Conservation (phyloP, 2,113 vertebrate genomes). For the Dromas ardeola region DNA sequence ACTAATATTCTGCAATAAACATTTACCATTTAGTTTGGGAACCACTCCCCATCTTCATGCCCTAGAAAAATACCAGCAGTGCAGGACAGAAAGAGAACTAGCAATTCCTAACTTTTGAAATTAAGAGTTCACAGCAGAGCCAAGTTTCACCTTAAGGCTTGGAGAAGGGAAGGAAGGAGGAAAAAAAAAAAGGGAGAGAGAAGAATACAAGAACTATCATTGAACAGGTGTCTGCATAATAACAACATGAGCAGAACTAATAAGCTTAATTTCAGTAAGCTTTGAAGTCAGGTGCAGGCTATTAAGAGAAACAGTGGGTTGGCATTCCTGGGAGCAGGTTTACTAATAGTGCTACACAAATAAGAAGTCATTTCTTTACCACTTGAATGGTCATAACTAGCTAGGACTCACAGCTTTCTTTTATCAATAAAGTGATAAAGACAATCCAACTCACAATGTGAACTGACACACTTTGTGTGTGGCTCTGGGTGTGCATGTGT, state of each 20-base stretch:
- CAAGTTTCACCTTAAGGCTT: not conserved
- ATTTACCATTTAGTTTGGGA: not conserved
- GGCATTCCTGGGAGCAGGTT: not conserved
- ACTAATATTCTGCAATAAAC: not conserved
- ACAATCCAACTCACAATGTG: not conserved
- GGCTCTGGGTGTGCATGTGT: not conserved
- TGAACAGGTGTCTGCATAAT: constrained; percentile 15
- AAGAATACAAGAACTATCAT: not conserved
- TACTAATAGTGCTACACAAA: constrained; percentile 17
- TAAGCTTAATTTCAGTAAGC: constrained; percentile 48
- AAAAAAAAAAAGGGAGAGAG: not conserved
- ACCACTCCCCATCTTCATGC: not conserved
- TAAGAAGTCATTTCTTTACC: not conserved
- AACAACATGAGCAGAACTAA: constrained; percentile 20
- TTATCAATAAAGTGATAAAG: not conserved
- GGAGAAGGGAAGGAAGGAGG: not conserved
- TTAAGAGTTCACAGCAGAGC: not conserved
- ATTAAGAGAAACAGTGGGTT: constrained; percentile 37
- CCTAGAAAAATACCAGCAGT: not conserved
- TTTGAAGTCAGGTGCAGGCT: constrained; percentile 40
- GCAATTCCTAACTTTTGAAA: not conserved
- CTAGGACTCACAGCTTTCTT: not conserved
- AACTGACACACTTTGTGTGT: not conserved
- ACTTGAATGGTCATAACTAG: not conserved
- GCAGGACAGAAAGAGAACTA: not conserved